Conservation (phyloP, 2,113 vertebrate genomes). For the Melospiza georgiana region DNA sequence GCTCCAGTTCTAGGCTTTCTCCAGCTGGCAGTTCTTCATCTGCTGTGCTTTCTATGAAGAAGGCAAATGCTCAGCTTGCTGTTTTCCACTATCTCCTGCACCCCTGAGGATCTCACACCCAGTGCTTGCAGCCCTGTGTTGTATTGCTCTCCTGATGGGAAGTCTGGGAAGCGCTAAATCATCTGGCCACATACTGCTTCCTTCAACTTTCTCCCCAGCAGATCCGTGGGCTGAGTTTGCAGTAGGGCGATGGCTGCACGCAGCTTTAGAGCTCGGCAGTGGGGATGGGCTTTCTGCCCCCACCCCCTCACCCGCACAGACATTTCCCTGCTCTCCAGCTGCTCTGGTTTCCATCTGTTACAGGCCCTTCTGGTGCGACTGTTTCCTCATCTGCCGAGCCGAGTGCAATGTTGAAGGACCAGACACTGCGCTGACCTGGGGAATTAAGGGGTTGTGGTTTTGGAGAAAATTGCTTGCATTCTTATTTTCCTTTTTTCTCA, state of each 20-base stretch:
- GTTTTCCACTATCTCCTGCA: background rate
- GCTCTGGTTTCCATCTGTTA: constrained; percentile 68
- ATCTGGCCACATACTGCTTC: background rate
- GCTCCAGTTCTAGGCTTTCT: background rate
- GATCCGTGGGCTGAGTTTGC: background rate
- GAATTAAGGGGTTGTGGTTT: constrained; percentile 59
- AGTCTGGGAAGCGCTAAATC: constrained; percentile 16
- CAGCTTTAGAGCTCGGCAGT: background rate
- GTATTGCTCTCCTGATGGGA: background rate
- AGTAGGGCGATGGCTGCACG: background rate
- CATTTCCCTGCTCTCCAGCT: constrained; percentile 65
- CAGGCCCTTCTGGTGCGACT: constrained; percentile 51
- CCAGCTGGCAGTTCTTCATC: background rate
- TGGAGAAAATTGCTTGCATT: constrained; percentile 15
- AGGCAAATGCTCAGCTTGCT: background rate
- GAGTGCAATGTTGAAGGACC: constrained; percentile 41
- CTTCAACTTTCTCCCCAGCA: background rate
- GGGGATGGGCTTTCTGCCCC: constrained; percentile 18
- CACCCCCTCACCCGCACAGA: constrained; percentile 1
- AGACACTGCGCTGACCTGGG: constrained; percentile 20
- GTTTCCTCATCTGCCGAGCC: constrained; percentile 60
- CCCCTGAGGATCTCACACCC: background rate
- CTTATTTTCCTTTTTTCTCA: constrained; percentile 1
- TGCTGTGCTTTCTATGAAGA: background rate
- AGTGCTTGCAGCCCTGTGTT: background rate